Percentiles rank a stretch among this genome's conserved stretches.
These are phyloP conservation scores for Megalops cyprinoides DNA, from an alignment of 2,797 vertebrate genomes.

Conservation along the genomic window DNA sequence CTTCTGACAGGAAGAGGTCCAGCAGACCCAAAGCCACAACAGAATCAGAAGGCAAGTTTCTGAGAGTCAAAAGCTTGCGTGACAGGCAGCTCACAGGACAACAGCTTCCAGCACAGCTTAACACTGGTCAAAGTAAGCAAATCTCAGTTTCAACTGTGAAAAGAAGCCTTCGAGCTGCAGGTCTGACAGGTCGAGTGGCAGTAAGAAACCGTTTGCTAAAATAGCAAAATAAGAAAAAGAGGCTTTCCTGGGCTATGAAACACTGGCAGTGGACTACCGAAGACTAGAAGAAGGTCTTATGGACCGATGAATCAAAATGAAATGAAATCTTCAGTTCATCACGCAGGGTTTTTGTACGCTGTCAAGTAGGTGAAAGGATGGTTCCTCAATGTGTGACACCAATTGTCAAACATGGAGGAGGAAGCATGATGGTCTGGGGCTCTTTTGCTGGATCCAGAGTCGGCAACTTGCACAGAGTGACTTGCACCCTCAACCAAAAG, in stretches of 20 bases:
- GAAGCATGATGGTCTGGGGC: too few relatives aligned
- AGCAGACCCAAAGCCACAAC: slow-evolving; percentile 1
- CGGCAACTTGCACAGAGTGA: too few relatives aligned
- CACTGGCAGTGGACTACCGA: slow-evolving; percentile 3
- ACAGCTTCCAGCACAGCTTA: too few relatives aligned
- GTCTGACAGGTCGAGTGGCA: slow-evolving; percentile 18
- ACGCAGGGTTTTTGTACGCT: neutral
- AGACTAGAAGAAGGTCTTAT: slow-evolving; percentile 9
- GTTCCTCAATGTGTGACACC: too few relatives aligned
- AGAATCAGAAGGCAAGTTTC: slow-evolving; percentile 26
- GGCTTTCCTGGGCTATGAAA: slow-evolving; percentile 3
- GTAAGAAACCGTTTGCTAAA: slow-evolving; percentile 21
- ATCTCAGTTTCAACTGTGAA: slow-evolving; percentile 29
- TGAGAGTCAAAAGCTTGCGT: neutral
- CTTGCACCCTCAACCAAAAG: too few relatives aligned
- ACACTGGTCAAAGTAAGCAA: slow-evolving; percentile 20
- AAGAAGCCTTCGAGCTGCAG: slow-evolving; percentile 22
- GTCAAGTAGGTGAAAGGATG: too few relatives aligned
- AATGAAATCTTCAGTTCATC: too few relatives aligned
- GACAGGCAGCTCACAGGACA: too few relatives aligned
- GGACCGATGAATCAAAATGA: neutral
- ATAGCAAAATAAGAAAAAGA: slow-evolving; percentile 11
- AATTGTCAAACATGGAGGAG: too few relatives aligned
- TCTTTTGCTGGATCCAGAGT: too few relatives aligned
- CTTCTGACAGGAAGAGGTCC: neutral